Evolutionary conservation across 2,888 invertebrate genomes (phyloP), one percentile per base, ranked within the genome.

Genomic region (Rhagonycha lutea): DNA sequence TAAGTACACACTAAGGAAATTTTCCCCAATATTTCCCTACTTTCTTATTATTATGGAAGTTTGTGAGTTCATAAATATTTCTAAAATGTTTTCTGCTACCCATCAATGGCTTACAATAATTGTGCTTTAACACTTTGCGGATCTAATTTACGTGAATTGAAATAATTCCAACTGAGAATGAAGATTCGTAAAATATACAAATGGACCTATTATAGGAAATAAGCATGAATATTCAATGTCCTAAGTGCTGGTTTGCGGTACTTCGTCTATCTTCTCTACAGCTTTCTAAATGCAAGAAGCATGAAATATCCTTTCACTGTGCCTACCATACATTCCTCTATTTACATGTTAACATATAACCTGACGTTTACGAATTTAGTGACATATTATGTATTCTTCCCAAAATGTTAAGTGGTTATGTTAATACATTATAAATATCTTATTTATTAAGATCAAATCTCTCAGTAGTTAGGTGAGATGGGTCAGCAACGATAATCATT

Each of bases 21-120:
- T 70, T 70, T 18, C 70, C 68, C 67, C 76, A 81, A 80, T 81
- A 80, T 79, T 79, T 80, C 79, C 77, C 74, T 74, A 73, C 78
- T 78, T 78, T 76, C 75, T 76, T 77, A 75, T 74, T 78, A 77
- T 79, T 74, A 74, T 79, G 73, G 70, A 70, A 76, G 73, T 79
- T 75, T 78, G 77, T 68, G 78, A 77, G 79, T 78, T 78, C 69
- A 76, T 76, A 78, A 78, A 79, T 78, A 78, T 77, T 77, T 78
- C 75, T 61, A 72, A 76, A 79, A 79, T 78, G 79, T 76, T 78
- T 78, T 78, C 74, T 61, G 70, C 65, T 61, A 74, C 70, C 70
- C 70, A 67, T 62, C 24, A 69, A 65, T 28, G 68, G 32, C 32
- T 29, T 5, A 65, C 68, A 74, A 65, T 65, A 65, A 70, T 74